Evolutionary conservation across 2,888 invertebrate genomes (phyloP), one percentile per base, ranked within the genome.

Genomic region (Eutolmus rufibarbis): DNA sequence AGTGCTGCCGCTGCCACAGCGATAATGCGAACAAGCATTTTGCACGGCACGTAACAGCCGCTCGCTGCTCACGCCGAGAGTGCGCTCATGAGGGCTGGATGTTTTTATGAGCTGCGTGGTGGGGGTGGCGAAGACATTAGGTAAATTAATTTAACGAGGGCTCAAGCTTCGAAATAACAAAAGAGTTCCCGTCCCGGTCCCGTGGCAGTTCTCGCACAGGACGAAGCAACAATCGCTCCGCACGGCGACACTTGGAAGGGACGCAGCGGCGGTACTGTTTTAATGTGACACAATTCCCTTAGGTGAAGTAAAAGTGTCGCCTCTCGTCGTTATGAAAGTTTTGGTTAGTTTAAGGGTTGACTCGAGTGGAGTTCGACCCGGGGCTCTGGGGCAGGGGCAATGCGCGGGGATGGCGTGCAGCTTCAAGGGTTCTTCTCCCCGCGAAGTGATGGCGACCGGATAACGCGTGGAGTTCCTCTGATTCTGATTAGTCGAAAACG

Each of bases 121-220:
- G 79, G 79, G 37, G n/a, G 78, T 46, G 23, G 78, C 77, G 34
- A 57, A 76, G 87, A 87, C 86, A 87, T 88, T 88, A 88, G 88
- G 86, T 88, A 88, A 88, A 88, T 88, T 88, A 88, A 88, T 88
- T 88, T 88, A 86, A 88, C 77, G 84, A 84, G 86, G 84, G 88
- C 51, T 76, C 34, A 78, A 86, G 37, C 14, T 77, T 76, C 76
- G 12, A 43, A 81, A 86, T 81, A 46, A 87, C 74, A 81, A 81
- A 87, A 81, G 74, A 81, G 46, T 23, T 78, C 28, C 40, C 56
- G 23, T 56, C 86, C 56, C 37, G 37, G 51, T 31, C 23, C 57
- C 19, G 37, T 37, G 86, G n/a, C 46, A 46, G 74, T 85, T 57
- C 31, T 57, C 51, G 81, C 31, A 34, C 81, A n/a, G 56, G 78